phyloP scores from a whole-genome alignment of 2,797 vertebrate species.

The Poeciliopsis presidionis region DNA sequence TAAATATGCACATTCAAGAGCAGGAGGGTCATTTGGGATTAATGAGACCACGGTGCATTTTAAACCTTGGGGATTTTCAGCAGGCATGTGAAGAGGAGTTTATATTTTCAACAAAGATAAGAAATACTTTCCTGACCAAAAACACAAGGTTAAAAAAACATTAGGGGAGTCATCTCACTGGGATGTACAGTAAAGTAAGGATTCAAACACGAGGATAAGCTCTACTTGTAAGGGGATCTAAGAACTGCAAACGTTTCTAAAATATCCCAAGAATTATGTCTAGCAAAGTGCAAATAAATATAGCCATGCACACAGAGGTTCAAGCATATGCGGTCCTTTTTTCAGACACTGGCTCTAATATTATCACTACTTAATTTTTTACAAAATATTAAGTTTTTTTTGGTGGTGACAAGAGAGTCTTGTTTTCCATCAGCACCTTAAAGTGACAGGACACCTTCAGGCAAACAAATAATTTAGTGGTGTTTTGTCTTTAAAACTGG shows the following conservation, averaged over 20 bases:
- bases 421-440: slow-evolving; percentile 20
- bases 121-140: slow-evolving; percentile 60
- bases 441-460: background rate
- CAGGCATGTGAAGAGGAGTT: slow-evolving; percentile 63
- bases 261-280: slow-evolving; percentile 19
- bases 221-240: slow-evolving; percentile 37
- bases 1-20: slow-evolving; percentile 64
- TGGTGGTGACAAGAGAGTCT: background rate
- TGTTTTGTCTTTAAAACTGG: background rate
- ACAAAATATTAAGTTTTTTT: slow-evolving; percentile 6
- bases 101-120: slow-evolving; percentile 65
- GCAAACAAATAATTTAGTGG: background rate
- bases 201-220: slow-evolving; percentile 30
- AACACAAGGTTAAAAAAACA: slow-evolving; percentile 44
- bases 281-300: slow-evolving; percentile 42
- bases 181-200: slow-evolving; percentile 17
- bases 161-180: slow-evolving; percentile 31
- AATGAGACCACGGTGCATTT: slow-evolving; percentile 53
- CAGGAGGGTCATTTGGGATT: slow-evolving; percentile 63
- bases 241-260: slow-evolving; percentile 24
- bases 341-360: background rate
- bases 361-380: background rate
- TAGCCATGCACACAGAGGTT: slow-evolving; percentile 57
- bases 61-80: slow-evolving; percentile 60
- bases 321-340: slow-evolving; percentile 45